These are phyloP conservation scores for Lampris incognitus DNA, from an alignment of 2,113 vertebrate species.

Conservation along the genomic window DNA sequence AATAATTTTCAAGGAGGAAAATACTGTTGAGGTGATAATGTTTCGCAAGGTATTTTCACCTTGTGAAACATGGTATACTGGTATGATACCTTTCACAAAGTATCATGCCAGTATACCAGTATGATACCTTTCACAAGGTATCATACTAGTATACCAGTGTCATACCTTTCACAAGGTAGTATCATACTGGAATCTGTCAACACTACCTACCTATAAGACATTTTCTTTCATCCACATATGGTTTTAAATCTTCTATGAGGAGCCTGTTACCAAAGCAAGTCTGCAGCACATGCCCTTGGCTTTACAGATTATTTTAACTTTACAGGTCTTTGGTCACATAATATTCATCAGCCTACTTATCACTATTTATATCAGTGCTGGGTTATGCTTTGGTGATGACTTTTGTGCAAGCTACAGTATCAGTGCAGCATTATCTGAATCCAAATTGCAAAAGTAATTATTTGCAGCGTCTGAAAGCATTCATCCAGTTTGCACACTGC, in stretches of 20 bases:
- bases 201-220: not conserved
- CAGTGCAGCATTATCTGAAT: not conserved
- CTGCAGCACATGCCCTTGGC: not conserved
- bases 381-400: not conserved
- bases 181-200: not conserved
- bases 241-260: not conserved
- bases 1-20: too few species aligned
- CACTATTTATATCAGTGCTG: not conserved
- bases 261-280: not conserved
- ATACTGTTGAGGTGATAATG: too few species aligned
- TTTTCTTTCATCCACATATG: not conserved
- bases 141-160: too few species aligned
- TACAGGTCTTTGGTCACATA: not conserved
- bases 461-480: not conserved
- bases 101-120: too few species aligned
- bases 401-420: not conserved
- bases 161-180: too few species aligned
- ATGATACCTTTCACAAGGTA: too few species aligned
- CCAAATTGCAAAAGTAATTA: not conserved
- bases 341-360: slow-evolving; percentile 2
- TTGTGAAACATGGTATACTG: too few species aligned
- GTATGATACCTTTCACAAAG: too few species aligned
- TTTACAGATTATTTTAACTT: not conserved
- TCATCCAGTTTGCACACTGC: not conserved
- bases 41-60: too few species aligned